These are phyloP conservation scores for Agrochola lychnidis DNA, from an alignment of 2,888 invertebrate species.

Conservation along the genomic window DNA sequence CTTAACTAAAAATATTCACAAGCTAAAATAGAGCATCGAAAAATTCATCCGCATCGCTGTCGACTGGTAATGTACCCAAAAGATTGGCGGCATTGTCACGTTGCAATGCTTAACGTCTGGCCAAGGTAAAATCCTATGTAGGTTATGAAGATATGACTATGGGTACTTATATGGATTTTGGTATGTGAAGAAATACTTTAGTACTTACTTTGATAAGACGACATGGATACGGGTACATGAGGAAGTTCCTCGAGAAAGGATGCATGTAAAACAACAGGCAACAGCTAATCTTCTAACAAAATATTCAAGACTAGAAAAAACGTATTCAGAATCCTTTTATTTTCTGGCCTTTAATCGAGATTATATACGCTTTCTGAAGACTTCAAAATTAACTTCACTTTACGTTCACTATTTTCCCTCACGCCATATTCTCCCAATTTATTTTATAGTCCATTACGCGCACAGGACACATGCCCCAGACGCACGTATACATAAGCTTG, in stretches of 20 bases:
- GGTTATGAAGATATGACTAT: background rate
- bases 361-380: background rate
- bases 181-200: too few species aligned
- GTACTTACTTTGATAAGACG: too few species aligned
- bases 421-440: constrained; percentile 36
- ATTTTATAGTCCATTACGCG: constrained; percentile 43
- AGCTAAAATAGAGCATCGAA: too few species aligned
- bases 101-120: too few species aligned
- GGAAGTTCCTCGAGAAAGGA: background rate
- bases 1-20: too few species aligned
- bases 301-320: background rate
- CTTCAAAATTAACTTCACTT: background rate
- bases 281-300: background rate
- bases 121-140: too few species aligned
- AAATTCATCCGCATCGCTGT: too few species aligned
- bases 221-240: background rate
- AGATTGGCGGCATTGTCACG: too few species aligned
- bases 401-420: background rate
- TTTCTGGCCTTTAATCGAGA: background rate
- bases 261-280: background rate
- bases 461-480: constrained; percentile 17
- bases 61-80: too few species aligned
- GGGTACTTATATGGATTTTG: too few species aligned
- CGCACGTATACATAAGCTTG: constrained; percentile 12
- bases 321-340: background rate